Conservation (phyloP, 2,888 invertebrate genomes). For the Didymodactylos carnosus region DNA sequence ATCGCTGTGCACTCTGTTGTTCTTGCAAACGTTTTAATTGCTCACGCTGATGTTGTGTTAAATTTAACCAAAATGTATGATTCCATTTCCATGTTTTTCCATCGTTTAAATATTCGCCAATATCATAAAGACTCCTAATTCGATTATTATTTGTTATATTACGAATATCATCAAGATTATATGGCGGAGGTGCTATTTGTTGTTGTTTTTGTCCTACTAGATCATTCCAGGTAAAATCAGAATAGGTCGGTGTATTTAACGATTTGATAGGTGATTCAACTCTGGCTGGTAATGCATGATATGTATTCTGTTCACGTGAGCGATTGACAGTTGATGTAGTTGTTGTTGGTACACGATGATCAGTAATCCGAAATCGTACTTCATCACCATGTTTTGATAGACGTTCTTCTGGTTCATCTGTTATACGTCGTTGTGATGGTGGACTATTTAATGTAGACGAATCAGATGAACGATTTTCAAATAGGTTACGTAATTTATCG, state of each 20-base stretch:
- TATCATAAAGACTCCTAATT: neutral
- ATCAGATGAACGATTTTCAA: neutral
- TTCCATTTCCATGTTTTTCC: neutral
- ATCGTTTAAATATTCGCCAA: neutral
- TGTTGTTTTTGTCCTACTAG: neutral
- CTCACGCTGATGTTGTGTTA: neutral
- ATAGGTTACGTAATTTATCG: neutral
- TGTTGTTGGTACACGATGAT: neutral
- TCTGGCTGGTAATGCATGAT: too few relatives aligned
- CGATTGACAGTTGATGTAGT: neutral
- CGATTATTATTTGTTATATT: neutral
- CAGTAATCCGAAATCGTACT: too few relatives aligned
- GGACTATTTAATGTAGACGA: neutral
- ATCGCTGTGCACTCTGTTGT: neutral
- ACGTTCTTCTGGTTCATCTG: neutral
- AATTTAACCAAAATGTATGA: neutral
- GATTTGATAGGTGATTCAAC: too few relatives aligned
- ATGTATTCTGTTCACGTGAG: neutral
- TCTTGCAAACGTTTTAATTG: neutral
- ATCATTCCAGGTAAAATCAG: neutral
- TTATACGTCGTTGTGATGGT: neutral
- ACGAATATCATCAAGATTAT: neutral
- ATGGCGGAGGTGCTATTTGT: neutral
- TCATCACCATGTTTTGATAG: neutral
- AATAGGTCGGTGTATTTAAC: neutral